Percentiles rank a stretch among this genome's conserved stretches.
These are phyloP conservation scores for Latrodectus geometricus DNA, from an alignment of 1,140 invertebrate genomes.

Conservation along the genomic window DNA sequence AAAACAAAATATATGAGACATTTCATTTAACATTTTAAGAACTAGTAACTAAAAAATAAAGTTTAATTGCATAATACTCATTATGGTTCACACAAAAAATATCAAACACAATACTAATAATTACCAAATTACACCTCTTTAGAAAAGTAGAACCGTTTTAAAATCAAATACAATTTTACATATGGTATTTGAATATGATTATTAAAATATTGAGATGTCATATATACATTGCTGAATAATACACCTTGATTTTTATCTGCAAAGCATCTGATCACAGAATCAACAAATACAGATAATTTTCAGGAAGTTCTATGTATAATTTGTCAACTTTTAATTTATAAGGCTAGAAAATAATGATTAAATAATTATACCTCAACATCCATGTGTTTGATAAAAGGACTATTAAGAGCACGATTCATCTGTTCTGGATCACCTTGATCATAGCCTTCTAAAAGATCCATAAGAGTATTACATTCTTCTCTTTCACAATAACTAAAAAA, in stretches of 20 bases:
- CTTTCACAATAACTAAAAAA: slow-evolving; percentile 66
- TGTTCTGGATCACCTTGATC: slow-evolving; percentile 90
- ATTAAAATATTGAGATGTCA: too few species aligned
- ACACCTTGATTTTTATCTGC: not conserved
- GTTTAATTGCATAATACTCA: too few species aligned
- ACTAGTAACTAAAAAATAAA: too few species aligned
- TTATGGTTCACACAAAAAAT: too few species aligned
- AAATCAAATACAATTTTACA: too few species aligned
- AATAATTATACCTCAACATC: slow-evolving; percentile 79
- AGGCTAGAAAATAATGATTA: not conserved
- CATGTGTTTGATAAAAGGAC: slow-evolving; percentile 93
- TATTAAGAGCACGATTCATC: slow-evolving; percentile 79
- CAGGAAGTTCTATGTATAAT: not conserved
- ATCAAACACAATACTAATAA: too few species aligned
- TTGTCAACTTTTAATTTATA: too few species aligned
- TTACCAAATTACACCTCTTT: too few species aligned
- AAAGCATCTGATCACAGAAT: not conserved
- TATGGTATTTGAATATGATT: too few species aligned
- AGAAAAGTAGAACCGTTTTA: too few species aligned
- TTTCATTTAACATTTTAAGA: too few species aligned
- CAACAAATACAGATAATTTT: not conserved
- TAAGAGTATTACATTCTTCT: slow-evolving; percentile 81
- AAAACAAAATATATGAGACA: too few species aligned
- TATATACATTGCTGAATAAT: not conserved
- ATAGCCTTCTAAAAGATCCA: slow-evolving; percentile 84